phyloP scores from a whole-genome alignment of 1,140 invertebrate genomes.

The Heliothis subflexa region DNA sequence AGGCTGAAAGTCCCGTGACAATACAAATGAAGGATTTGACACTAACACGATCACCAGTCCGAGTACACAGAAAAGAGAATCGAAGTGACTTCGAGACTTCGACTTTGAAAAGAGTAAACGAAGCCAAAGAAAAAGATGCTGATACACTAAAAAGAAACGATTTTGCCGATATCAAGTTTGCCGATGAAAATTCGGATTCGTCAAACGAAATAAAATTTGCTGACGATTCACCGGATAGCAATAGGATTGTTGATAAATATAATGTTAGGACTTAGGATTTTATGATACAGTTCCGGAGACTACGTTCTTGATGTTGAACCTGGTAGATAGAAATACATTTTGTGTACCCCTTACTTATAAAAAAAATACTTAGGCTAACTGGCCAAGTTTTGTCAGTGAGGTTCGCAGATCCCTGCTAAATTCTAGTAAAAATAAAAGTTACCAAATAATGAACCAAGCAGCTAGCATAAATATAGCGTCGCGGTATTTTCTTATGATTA shows the following conservation, averaged over 20 bases:
- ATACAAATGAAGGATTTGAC: conserved; percentile 83
- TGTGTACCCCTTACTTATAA: conserved; percentile 23
- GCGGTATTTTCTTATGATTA: background rate
- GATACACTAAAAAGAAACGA: conserved; percentile 74
- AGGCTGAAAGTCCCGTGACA: conserved; percentile 66
- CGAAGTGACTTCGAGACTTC: conserved; percentile 72
- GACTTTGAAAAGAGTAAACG: conserved; percentile 76
- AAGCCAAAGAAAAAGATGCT: conserved; percentile 71
- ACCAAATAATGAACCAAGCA: background rate
- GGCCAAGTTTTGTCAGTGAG: too few relatives aligned
- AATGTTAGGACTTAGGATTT: conserved; percentile 72
- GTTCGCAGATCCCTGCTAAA: too few relatives aligned
- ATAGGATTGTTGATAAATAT: conserved; percentile 75
- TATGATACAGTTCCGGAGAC: conserved; percentile 16
- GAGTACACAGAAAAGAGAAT: conserved; percentile 73
- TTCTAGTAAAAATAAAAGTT: too few relatives aligned
- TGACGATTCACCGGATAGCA: conserved; percentile 81
- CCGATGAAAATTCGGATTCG: conserved; percentile 83
- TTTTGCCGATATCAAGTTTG: conserved; percentile 81
- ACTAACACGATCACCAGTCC: conserved; percentile 72
- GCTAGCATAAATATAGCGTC: too few relatives aligned
- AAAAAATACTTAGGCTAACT: background rate
- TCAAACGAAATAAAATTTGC: conserved; percentile 83
- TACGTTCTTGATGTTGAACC: conserved; percentile 40
- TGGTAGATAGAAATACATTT: conserved; percentile 32